These are phyloP conservation scores for Drosophila cracens DNA, from an alignment of 2,888 invertebrate genomes.

Conservation along the genomic window DNA sequence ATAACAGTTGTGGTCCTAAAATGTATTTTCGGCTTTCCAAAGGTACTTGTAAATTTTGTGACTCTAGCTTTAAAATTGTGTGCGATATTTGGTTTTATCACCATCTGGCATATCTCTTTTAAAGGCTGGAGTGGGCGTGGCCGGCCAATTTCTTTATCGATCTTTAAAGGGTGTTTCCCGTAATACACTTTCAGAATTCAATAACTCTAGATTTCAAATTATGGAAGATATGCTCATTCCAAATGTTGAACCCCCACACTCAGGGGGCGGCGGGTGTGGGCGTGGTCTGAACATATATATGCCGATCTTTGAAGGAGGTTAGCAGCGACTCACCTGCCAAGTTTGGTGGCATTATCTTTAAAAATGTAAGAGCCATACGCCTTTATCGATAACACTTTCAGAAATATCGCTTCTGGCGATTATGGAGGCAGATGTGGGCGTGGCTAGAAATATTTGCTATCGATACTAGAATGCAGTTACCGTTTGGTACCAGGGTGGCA, in stretches of 20 bases:
- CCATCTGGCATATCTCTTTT: neutral
- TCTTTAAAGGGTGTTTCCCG: neutral
- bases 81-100: neutral
- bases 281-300: neutral
- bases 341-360: neutral
- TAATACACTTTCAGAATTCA: neutral
- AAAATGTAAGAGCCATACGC: neutral
- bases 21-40: neutral
- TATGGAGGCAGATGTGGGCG: neutral
- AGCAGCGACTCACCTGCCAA: neutral
- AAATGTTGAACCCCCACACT: no score
- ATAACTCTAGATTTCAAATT: neutral
- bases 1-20: neutral
- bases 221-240: neutral
- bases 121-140: neutral
- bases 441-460: neutral
- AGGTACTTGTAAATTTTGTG: neutral
- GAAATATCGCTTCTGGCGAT: neutral
- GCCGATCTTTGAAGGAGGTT: neutral
- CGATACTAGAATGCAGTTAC: neutral
- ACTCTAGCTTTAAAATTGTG: neutral
- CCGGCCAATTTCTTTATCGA: neutral
- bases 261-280: neutral
- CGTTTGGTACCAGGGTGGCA: neutral
- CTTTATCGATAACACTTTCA: neutral